Evolutionary conservation across 2,113 vertebrate species (phyloP), one percentile per base, ranked within the genome.

Genomic region (Pandion haliaetus): DNA sequence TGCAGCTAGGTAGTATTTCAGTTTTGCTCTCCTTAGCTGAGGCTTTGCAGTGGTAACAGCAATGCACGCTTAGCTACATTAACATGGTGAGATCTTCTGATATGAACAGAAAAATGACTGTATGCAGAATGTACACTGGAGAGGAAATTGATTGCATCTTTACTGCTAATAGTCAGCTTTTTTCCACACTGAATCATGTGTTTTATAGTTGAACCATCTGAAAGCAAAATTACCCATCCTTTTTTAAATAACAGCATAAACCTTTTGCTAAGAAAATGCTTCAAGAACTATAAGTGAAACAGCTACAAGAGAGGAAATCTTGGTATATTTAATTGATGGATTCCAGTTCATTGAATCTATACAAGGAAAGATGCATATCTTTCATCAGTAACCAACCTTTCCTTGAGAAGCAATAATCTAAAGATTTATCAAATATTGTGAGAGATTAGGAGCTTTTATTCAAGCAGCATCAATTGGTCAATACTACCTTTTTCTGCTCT

Each of bases 141-240:
- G 69, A 91, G 88, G 88, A 96, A 85, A 82, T 9, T 26, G 65
- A 79, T 82, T 72, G 36, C 58, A 77, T 94, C 94, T 95, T 79
- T 70, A 28, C 79, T 89, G 67, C 86, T 87, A 12, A 69, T 70
- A 70, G 2, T 14, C 70, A 78, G 14, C 72, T 78, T 93, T 93
- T 96, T 61, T 36, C 77, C 81, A 58, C 38, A 32, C 59, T 42
- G 70, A 85, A 67, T 92, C 42, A 31, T 29, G 20, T 77, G 34
- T 62, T 44, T 65, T 59, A 11, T 34, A 61, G 40, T 19, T 45
- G n/a, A 84, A 59, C 86, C 61, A 62, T 84, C 67, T 88, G 82
- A 97, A 95, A 47, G 52, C 36, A 79, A 57, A 90, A 86, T 63
- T 84, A 55, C 16, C 31, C 14, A 8, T 67, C 34, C 17, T 82